Base-by-base conservation (phyloP, 2,113 vertebrate genomes). In the Aegotheles bennettii region DNA sequence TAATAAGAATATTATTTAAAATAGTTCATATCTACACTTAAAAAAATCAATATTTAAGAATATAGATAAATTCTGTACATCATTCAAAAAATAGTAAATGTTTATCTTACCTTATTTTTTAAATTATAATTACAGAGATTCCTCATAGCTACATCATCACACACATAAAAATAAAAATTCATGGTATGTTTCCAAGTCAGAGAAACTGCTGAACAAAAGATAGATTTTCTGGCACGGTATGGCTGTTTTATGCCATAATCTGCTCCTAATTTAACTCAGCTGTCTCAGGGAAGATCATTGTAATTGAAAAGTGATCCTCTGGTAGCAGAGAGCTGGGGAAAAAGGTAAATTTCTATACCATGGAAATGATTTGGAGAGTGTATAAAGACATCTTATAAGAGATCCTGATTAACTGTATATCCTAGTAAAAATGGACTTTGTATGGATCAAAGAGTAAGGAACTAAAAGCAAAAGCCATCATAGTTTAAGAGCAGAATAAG, bases 191-290 rank as follows among this genome's bases (percentile, higher is more conserved):
- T 93, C 69, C 48, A 93, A 92, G 64, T 87, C 47, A 79, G 51
- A 92, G 53, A 86, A 95, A 94, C 29, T 87, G 40, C 84, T 64
- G 36, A 95, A 92, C 35, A 84, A 93, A 87, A 88, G 75, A 78
- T 18, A 84, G 28, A 50, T 84, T 91, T 90, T 81, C 76, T 94
- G 71, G 47, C 25, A 17, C 28, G 13, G 28, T 77, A 91, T 67
- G 75, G 38, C 33, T 90, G 26, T 68, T 92, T 93, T 90, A 84
- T 73, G 69, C 60, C 61, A 89, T 81, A 69, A 87, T 90, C 88
- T 96, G 93, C 24, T 94, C 69, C n/a, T 90, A 96, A 93, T 90
- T 89, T 93, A 92, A 67, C 35, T 96, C 75, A 90, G 64, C 56
- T 90, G 80, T 92, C 81, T 87, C 74, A 61, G 45, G 35, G 73